Evolutionary conservation across 2,113 vertebrate species (phyloP), one percentile per base, ranked within the genome.

Genomic region (Oryzias javanicus): DNA sequence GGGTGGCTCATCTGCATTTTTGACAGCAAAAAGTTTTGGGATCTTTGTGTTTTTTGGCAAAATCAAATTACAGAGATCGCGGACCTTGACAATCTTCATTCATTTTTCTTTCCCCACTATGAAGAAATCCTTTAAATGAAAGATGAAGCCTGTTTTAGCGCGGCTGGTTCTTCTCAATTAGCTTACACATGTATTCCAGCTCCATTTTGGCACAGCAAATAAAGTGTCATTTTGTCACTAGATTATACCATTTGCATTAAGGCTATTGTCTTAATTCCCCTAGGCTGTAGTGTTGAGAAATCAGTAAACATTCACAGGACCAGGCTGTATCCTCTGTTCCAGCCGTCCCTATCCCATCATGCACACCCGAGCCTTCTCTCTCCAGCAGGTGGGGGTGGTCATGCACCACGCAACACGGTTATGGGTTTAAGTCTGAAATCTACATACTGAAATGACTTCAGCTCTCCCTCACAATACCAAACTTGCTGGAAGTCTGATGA

Each of bases 371-470:
- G 76, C 73, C 76, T 79, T 78, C 76, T 78, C 82, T 86, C 63
- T 84, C 81, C 81, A 86, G 86, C 80, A 89, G 88, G 87, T 88
- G 89, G 84, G 85, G 84, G 86, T 88, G 88, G 86, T 88, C 84
- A 87, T 86, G 82, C 82, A 79, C 81, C 81, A 84, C 63, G 68
- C 84, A 88, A 86, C 84, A 77, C 74, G 70, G 82, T 80, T 84
- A 84, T 79, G 71, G 82, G 82, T 83, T 84, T 86, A 84, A 87
- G 84, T 85, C 84, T 77, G 78, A 85, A 88, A 85, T 90, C 82
- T 84, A 83, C 85, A 90, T 87, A 85, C 81, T 83, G 78, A 82
- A 88, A 89, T 88, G 83, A 86, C 85, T 87, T 86, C 79, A 82
- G 81, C 86, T 88, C 64, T 60, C 61, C 54, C 15, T 60, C 81